Evolutionary conservation across 2,797 vertebrate species (phyloP).

Genomic region (Sebastes kiyomatsui): DNA sequence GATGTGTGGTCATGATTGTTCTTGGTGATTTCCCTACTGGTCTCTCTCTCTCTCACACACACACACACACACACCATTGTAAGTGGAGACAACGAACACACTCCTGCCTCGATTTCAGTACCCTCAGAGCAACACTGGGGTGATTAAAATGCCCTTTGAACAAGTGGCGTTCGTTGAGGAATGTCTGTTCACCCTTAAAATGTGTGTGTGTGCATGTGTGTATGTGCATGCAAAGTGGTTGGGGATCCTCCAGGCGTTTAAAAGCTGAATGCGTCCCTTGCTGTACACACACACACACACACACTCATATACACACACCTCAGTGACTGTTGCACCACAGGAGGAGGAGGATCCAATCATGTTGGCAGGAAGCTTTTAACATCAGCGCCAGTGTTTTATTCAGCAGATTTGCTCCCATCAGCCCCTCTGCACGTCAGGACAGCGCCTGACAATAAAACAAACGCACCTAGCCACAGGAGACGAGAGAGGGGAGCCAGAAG

Average conservation of each 20-base stretch:
- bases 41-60: slow-evolving; percentile 3
- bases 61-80: slow-evolving; percentile 30
- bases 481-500: neutral
- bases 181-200: slow-evolving; percentile 38
- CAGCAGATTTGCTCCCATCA: slow-evolving; percentile 37
- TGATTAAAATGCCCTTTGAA: slow-evolving; percentile 72
- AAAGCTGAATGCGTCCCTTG: slow-evolving; percentile 29
- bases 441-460: slow-evolving; percentile 42
- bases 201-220: neutral
- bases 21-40: slow-evolving; percentile 72
- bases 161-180: slow-evolving; percentile 41
- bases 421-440: slow-evolving; percentile 14
- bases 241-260: slow-evolving; percentile 46
- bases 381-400: slow-evolving; percentile 60
- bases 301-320: slow-evolving; percentile 26
- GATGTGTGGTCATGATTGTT: slow-evolving; percentile 68
- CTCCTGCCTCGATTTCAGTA: slow-evolving; percentile 23
- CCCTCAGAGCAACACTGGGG: slow-evolving; percentile 28
- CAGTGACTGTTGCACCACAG: slow-evolving; percentile 47
- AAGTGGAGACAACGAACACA: slow-evolving; percentile 33
- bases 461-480: slow-evolving; percentile 15
- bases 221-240: slow-evolving; percentile 10
- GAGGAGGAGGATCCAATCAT: slow-evolving; percentile 64
- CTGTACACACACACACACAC: neutral
- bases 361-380: slow-evolving; percentile 73